These are phyloP conservation scores for Bettongia penicillata DNA, from an alignment of 2,113 vertebrate species.

Conservation along the genomic window DNA sequence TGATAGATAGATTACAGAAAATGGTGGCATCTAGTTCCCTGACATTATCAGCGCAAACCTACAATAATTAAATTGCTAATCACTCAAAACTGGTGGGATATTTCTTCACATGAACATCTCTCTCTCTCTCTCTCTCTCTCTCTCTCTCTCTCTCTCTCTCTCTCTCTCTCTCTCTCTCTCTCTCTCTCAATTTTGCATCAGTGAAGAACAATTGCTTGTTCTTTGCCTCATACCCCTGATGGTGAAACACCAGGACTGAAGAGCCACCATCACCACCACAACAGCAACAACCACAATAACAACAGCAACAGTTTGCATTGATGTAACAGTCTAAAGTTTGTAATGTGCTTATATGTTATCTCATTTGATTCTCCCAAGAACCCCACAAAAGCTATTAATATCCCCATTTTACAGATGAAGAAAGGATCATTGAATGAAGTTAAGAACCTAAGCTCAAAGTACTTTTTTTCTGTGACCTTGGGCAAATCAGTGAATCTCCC, in stretches of 20 bases:
- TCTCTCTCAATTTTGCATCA: not conserved
- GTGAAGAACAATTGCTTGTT: constrained; percentile 1
- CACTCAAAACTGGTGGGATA: not conserved
- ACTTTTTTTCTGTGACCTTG: not conserved
- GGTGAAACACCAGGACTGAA: not conserved
- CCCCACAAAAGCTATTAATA: not conserved
- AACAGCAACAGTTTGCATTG: not conserved
- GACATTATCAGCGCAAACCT: not conserved
- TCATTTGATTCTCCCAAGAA: not conserved
- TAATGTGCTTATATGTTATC: not conserved
- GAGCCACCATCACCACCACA: too few species aligned
- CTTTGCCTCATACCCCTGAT: too few species aligned
- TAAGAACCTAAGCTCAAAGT: not conserved
- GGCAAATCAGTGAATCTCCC: not conserved
- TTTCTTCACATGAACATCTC: not conserved
- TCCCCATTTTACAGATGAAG: not conserved
- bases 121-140: not conserved
- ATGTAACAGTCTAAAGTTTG: not conserved
- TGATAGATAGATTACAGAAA: not conserved
- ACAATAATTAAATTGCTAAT: not conserved
- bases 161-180: not conserved
- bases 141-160: not conserved
- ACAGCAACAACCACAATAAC: too few species aligned
- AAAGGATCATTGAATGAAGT: not conserved
- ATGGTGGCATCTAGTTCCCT: not conserved